Evolutionary conservation across 1,140 invertebrate genomes (phyloP).

Genomic region (Pachypsylla venusta): DNA sequence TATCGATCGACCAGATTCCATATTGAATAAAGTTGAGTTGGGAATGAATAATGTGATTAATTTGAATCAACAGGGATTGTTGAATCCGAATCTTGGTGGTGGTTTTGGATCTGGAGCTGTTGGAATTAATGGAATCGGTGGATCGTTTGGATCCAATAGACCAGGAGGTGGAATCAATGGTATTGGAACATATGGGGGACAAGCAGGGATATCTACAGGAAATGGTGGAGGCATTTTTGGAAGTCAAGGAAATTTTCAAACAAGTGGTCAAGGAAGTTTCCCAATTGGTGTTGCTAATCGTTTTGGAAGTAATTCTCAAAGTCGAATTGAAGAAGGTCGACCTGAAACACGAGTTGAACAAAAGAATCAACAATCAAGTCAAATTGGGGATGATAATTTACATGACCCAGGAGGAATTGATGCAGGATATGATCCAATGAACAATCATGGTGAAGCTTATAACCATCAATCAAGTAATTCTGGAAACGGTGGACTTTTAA

Average conservation of each 20-base stretch:
- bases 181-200: neutral
- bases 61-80: neutral
- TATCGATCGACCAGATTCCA: neutral
- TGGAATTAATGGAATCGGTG: neutral
- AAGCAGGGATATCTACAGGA: neutral
- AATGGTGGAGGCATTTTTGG: neutral
- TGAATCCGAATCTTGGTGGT: neutral
- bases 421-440: too few species aligned
- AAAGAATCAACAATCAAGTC: neutral
- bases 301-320: neutral
- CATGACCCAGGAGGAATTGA: too few species aligned
- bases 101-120: neutral
- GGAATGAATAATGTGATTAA: conserved; percentile 1
- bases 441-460: too few species aligned
- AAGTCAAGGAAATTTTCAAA: neutral
- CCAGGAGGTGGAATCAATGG: neutral
- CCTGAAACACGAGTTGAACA: neutral
- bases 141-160: neutral
- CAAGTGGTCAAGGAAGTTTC: neutral
- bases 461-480: neutral
- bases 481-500: neutral
- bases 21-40: conserved; percentile 4
- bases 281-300: neutral
- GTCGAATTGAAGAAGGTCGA: neutral
- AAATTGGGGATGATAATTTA: neutral